phyloP scores from a whole-genome alignment of 2,113 vertebrate species.

The Tupaia chinensis region DNA sequence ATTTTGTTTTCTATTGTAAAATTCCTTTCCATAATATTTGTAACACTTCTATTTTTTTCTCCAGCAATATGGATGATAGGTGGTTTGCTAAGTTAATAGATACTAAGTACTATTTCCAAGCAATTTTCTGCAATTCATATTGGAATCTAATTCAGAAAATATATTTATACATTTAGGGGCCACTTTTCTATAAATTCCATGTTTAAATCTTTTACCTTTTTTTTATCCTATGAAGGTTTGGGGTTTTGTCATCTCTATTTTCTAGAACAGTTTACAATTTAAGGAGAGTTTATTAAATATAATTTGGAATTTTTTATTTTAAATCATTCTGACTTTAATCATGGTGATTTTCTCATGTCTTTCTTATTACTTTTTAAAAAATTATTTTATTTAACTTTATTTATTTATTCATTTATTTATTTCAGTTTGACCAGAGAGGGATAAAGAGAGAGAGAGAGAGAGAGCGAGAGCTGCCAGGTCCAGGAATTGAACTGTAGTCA shows the following conservation, averaged over 20 bases:
- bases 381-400: too few species aligned
- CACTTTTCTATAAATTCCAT: not conserved
- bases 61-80: not conserved
- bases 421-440: too few species aligned
- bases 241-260: not conserved
- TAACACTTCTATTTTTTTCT: not conserved
- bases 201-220: not conserved
- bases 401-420: too few species aligned
- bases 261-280: conserved; percentile 5
- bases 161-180: not conserved
- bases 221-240: not conserved
- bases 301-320: conserved; percentile 28
- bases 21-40: conserved; percentile 21
- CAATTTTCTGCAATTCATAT: not conserved
- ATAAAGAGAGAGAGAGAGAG: too few species aligned
- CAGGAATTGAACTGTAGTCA: too few species aligned
- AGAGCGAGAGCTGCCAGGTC: too few species aligned
- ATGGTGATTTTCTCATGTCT: not conserved
- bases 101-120: not conserved
- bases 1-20: conserved; percentile 54
- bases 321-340: conserved; percentile 15
- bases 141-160: not conserved
- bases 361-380: not conserved
- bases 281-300: not conserved
- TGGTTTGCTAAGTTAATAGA: not conserved